phyloP scores from a whole-genome alignment of 2,113 vertebrate genomes.

The Antennarius striatus region DNA sequence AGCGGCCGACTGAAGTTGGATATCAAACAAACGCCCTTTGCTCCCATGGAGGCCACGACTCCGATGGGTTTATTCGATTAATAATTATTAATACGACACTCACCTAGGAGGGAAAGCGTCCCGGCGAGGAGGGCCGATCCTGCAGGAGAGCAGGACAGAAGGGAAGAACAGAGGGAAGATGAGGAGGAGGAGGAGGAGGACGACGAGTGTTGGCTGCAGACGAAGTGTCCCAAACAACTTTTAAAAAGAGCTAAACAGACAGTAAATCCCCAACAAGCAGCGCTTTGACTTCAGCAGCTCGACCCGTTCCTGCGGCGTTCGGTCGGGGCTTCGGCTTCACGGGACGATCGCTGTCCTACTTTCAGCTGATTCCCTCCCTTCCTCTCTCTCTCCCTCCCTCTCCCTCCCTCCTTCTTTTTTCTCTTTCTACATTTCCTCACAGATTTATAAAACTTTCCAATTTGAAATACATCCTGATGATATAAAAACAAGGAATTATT shows the following conservation, averaged over 20 bases:
- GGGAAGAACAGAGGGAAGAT: constrained; percentile 56
- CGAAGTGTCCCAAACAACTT: constrained; percentile 40
- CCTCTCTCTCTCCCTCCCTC: background rate
- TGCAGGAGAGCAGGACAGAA: constrained; percentile 54
- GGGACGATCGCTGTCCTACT: constrained; percentile 57
- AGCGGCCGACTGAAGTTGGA: too few species aligned
- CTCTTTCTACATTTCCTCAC: too few species aligned
- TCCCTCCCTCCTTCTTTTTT: constrained; percentile 12
- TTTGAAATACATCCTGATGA: too few species aligned
- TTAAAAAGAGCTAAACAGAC: constrained; percentile 49
- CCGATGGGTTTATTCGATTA: constrained; percentile 44
- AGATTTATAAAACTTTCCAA: too few species aligned
- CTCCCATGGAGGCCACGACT: constrained; percentile 5
- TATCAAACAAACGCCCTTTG: too few species aligned
- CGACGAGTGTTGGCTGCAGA: background rate
- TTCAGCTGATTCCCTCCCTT: constrained; percentile 56
- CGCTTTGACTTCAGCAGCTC: constrained; percentile 35
- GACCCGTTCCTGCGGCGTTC: constrained; percentile 35
- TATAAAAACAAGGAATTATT: too few species aligned
- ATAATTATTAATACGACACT: constrained; percentile 66
- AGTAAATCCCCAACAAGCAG: constrained; percentile 53
- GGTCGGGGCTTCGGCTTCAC: constrained; percentile 47
- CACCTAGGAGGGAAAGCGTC: constrained; percentile 52
- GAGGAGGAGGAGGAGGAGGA: constrained; percentile 19
- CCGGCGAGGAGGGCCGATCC: constrained; percentile 29